These are phyloP conservation scores for Acrobasis consociella DNA, from an alignment of 2,888 invertebrate species.

Conservation along the genomic window DNA sequence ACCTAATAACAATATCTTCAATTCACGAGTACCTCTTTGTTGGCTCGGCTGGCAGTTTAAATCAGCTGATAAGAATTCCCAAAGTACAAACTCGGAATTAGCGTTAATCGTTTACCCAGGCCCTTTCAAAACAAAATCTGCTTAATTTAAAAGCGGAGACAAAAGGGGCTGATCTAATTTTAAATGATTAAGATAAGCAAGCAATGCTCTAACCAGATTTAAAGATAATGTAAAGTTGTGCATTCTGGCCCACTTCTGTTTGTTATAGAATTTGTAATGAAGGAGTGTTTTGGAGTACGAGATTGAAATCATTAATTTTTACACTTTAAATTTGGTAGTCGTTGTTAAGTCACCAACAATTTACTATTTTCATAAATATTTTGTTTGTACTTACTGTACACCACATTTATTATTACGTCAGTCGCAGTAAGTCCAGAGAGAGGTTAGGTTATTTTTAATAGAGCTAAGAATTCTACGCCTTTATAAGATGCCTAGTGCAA, in stretches of 20 bases:
- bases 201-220: not conserved
- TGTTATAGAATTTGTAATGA: not conserved
- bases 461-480: no score
- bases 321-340: no score
- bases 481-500: no score
- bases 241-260: not conserved
- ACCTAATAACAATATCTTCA: not conserved
- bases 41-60: conserved; percentile 6
- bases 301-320: no score
- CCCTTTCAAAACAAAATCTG: conserved; percentile 22
- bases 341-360: no score
- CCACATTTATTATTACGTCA: no score
- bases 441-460: no score
- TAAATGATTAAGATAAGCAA: conserved; percentile 21
- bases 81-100: conserved; percentile 21
- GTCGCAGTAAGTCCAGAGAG: no score
- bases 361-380: no score
- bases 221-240: not conserved
- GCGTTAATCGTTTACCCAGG: conserved; percentile 20
- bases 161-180: conserved; percentile 21
- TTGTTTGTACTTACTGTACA: no score
- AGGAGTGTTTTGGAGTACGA: no score
- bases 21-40: not conserved
- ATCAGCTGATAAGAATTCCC: conserved; percentile 21
- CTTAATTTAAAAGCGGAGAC: conserved; percentile 21